Base-by-base conservation (phyloP, 2,113 vertebrate species). In the Progne subis region DNA sequence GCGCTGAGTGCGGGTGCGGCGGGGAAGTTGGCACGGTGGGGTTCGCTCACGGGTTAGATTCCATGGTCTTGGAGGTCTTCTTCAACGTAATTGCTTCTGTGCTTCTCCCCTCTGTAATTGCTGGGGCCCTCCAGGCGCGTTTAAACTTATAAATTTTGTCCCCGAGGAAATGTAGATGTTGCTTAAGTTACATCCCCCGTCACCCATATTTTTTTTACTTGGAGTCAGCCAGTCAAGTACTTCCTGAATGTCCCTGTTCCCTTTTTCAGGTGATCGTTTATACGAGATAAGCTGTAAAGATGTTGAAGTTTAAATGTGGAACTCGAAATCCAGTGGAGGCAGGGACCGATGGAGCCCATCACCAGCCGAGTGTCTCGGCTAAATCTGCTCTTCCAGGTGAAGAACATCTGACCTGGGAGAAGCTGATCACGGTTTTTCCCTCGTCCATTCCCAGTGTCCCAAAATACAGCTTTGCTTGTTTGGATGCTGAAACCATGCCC, bases 301-400 rank as follows among this genome's bases (percentile, higher is more conserved):
- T 99, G 99, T 60, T 99, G 98, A 99, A 99, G 96, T 99, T 99
- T 82, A 99, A 99, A 84, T 99, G 98, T 84, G 98, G 98, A 34
- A 96, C 93, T 32, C 98, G 98, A 15, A 98, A 76, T 50, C 47
- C 93, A 2, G 85, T 32, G 25, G 98, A 98, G 8, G 26, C 94
- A 21, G 88, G 88, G 97, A 37, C 78, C 96, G 1, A 25, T 82
- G 12, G 99, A 99, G 37, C 89, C 99, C 46, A 98, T 99, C 95
- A 97, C 98, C 46, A 99, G 96, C 96, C 98, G 99, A 46, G 97
- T 98, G 96, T 98, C 98, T 61, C 97, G 98, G 72, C 98, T 99
- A 43, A 98, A 99, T 76, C 98, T 98, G 55, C 97, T 99, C 79
- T 99, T 99, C 63, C 99, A 99, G 99, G 99, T 99, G 97, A 96